phyloP scores from a whole-genome alignment of 2,797 vertebrate genomes.

The Falco columbarius region DNA sequence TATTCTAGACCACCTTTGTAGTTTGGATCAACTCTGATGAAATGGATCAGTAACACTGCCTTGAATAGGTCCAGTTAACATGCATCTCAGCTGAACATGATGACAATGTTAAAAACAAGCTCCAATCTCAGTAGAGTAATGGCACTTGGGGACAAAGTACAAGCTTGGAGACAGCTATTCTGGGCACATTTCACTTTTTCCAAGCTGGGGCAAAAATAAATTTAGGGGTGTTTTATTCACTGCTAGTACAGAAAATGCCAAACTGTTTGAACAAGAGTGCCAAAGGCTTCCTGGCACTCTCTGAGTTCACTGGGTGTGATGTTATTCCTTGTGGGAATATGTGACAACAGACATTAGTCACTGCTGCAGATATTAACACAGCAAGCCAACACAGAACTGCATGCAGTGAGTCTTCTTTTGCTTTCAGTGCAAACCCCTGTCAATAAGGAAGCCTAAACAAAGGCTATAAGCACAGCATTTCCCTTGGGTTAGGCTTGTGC shows the following conservation, averaged over 20 bases:
- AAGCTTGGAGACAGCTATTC: background rate
- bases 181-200: background rate
- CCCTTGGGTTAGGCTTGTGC: background rate
- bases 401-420: background rate
- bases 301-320: slow-evolving; percentile 35
- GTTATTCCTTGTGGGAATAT: slow-evolving; percentile 39
- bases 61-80: background rate
- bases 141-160: background rate
- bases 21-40: background rate
- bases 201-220: background rate
- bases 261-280: background rate
- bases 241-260: slow-evolving; percentile 1
- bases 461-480: background rate
- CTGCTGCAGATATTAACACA: background rate
- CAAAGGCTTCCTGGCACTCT: background rate
- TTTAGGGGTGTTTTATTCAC: background rate
- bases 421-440: background rate
- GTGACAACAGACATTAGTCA: slow-evolving; percentile 58
- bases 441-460: slow-evolving; percentile 5
- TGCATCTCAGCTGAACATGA: background rate
- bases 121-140: background rate
- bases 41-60: background rate
- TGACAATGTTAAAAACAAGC: background rate
- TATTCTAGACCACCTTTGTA: background rate
- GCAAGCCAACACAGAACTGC: background rate